A percentile compares a stretch with the other conserved stretches of the same genome.
phyloP scores from a whole-genome alignment of 2,797 vertebrate species.

The Thalassophryne amazonica region DNA sequence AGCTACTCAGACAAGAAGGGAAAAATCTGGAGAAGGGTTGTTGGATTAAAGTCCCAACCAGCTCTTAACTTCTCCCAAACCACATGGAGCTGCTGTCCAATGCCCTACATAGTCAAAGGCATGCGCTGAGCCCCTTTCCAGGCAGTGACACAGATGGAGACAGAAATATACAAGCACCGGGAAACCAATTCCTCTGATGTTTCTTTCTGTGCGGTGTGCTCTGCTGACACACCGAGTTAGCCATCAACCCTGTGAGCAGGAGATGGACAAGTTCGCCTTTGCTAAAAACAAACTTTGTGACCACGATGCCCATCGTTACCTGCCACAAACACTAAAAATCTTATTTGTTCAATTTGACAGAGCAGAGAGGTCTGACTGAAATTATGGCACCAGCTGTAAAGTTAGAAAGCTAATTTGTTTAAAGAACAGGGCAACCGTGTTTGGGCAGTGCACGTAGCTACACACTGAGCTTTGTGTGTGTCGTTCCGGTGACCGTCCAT shows the following conservation, averaged over 20 bases:
- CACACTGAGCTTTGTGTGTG: conserved; percentile 36
- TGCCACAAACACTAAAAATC: conserved; percentile 37
- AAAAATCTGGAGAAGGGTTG: conserved; percentile 64
- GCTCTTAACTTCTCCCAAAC: conserved; percentile 74
- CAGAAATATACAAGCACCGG: conserved; percentile 70
- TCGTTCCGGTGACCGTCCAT: conserved; percentile 67
- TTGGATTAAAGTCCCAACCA: conserved; percentile 68
- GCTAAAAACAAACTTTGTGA: conserved; percentile 48
- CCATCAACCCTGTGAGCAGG: conserved; percentile 42
- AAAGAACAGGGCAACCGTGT: conserved; percentile 52
- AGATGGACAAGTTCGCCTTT: conserved; percentile 57
- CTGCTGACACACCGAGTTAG: conserved; percentile 66
- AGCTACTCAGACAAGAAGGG: conserved; percentile 56
- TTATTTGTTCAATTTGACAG: conserved; percentile 13
- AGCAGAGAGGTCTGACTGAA: conserved; percentile 19
- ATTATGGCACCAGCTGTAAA: conserved; percentile 4
- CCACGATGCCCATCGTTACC: conserved; percentile 40
- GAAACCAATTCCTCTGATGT: conserved; percentile 65
- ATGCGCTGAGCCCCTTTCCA: conserved; percentile 64
- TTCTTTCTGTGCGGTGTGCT: conserved; percentile 64
- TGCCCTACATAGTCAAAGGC: conserved; percentile 68
- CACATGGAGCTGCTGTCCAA: conserved; percentile 72
- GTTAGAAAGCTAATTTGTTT: conserved; percentile 18
- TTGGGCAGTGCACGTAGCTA: conserved; percentile 11
- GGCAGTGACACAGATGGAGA: conserved; percentile 72